Base-by-base conservation (phyloP, 1,140 invertebrate genomes). In the Papilio xuthus region DNA sequence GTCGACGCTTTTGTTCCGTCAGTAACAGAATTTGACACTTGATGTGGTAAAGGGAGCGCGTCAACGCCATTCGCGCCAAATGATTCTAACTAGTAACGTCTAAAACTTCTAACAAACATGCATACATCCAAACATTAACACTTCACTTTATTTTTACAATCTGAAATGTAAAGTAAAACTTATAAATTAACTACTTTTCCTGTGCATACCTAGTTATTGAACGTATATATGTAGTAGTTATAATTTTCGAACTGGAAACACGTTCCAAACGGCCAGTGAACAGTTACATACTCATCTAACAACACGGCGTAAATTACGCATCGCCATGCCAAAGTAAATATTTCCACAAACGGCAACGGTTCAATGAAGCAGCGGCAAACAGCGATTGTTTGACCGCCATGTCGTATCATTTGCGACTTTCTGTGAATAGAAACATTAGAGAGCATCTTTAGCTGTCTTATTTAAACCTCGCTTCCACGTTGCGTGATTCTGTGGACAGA, bases 281-380 rank as follows among this genome's bases (percentile, higher is more conserved):
- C 71, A 73, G 71, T 73, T 73, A 73, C 18, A 37, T 13, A 71
- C 4, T 71, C 69, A 41, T 71, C 69, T 42, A 42, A 71, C 32
- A 20, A 56, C 69, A 37, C 13, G 13, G 12, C 42, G 41, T 73
- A 73, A 73, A 73, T 73, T 73, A 73, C 71, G 71, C 71, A 73
- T 73, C 42, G 42, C 23, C 71, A 73, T 73, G 71, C 71, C 71
- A 73, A 73, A 73, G 71, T 73, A 73, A 73, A 73, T 73, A 73
- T 73, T 73, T 73, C 71, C 42, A 73, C 71, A 73, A 73, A 73
- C 71, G 71, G 71, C 71, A 47, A 73, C 71, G 71, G 71, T 73
- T 73, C 71, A 73, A 73, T 73, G 23, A 73, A 73, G 71, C 50
- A 42, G 42, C 71, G 42, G 71, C 20, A 73, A 73, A 47, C 71